phyloP scores from a whole-genome alignment of 2,797 vertebrate species.

The Myotis pilosus region DNA sequence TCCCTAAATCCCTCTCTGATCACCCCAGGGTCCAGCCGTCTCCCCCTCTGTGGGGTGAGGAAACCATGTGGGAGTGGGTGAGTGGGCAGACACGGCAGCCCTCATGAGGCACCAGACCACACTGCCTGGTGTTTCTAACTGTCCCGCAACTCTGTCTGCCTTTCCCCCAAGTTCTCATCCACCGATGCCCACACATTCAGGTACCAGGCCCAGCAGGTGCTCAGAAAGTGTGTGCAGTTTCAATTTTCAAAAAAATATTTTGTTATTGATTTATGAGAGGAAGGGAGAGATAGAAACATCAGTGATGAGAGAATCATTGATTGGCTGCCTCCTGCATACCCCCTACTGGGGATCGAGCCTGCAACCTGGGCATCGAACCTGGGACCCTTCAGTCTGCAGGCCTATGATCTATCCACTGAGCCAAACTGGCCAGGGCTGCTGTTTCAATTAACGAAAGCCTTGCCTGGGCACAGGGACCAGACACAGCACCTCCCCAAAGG shows the following conservation, averaged over 20 bases:
- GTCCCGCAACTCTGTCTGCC: neutral
- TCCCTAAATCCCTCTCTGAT: neutral
- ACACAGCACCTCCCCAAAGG: neutral
- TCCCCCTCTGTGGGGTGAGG: neutral
- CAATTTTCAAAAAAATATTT: neutral
- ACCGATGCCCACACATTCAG: neutral
- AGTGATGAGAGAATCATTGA: too few species aligned
- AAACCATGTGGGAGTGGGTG: neutral
- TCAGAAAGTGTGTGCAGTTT: constrained; percentile 9
- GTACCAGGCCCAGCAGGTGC: neutral
- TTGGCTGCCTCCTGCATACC: too few species aligned
- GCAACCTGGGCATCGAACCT: too few species aligned
- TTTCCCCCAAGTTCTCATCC: neutral
- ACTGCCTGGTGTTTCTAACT: neutral
- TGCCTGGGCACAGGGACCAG: neutral
- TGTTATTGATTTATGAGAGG: too few species aligned
- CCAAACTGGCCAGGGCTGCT: neutral
- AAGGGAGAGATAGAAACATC: too few species aligned
- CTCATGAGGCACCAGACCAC: neutral
- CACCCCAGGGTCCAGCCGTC: neutral
- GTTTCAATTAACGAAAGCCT: neutral
- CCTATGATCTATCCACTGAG: too few species aligned
- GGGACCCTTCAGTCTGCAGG: too few species aligned
- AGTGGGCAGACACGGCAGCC: neutral
- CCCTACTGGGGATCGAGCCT: too few species aligned